Base-by-base conservation (phyloP, 2,888 invertebrate species). In the Aphidoletes aphidimyza region DNA sequence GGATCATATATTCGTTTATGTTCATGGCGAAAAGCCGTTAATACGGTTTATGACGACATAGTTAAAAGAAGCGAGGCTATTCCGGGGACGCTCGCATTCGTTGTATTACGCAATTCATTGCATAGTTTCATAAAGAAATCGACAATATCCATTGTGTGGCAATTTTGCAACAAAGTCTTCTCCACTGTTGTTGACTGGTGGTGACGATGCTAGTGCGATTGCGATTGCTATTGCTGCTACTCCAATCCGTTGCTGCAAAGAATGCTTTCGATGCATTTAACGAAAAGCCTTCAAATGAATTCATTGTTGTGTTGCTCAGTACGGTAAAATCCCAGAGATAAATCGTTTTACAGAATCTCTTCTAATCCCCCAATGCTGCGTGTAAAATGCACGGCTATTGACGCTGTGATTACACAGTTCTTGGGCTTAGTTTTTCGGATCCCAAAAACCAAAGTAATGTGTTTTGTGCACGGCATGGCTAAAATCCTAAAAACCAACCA, bases 41-140 rank as follows among this genome's bases (percentile, higher is more conserved):
- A 81, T 81, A 81, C 37, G 81, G 81, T 81, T 81, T 81, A 81
- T 81, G 81, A 37, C 69, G 69, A 69, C 34, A 81, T 81, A 81
- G 81, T 81, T 81, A 81, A 81, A 81, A 22, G 69, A 69, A 69
- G 69, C 69, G 30, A 30, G 37, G n/a, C 36, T n/a, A 81, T 81
- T 81, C n/a, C 81, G n/a, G 37, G n/a, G n/a, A 3, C n/a, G 9
- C 3, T 81, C 81, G 22, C 36, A 81, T 37, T 37, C 3, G 36
- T 1, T 81, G 37, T n/a, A n/a, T 81, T 81, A 81, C 81, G 37
- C 81, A 81, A 81, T 69, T 69, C 81, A 37, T 37, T 81, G 81
- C 37, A n/a, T 22, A 9, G 69, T 69, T 69, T 69, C n/a, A 69
- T 30, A 69, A 69, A 26, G n/a, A 30, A 69, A 30, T 69, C 69